Conservation (phyloP, 2,888 invertebrate genomes). For the Drosophila rubida region DNA sequence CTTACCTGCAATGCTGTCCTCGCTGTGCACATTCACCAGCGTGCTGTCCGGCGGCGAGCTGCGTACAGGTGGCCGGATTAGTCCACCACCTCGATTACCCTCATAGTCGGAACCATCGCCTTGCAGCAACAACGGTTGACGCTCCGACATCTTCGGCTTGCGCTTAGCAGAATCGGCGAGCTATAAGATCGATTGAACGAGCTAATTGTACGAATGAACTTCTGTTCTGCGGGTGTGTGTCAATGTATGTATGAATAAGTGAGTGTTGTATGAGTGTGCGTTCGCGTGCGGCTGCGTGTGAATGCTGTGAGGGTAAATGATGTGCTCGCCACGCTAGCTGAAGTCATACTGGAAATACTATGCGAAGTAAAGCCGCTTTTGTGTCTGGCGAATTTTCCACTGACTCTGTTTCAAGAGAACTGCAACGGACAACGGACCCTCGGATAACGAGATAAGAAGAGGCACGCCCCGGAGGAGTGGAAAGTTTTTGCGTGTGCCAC, state of each 20-base stretch:
- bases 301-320: conserved; percentile 10
- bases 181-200: conserved; percentile 37
- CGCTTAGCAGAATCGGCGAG: conserved; percentile 57
- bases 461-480: conserved; percentile 28
- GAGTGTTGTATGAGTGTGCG: not conserved
- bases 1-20: conserved; percentile 81
- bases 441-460: conserved; percentile 54
- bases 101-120: conserved; percentile 79
- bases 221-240: not conserved
- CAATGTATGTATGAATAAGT: not conserved
- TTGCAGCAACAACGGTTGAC: conserved; percentile 87
- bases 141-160: conserved; percentile 87
- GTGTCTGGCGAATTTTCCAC: conserved; percentile 59
- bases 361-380: conserved; percentile 45
- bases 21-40: conserved; percentile 84
- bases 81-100: conserved; percentile 55
- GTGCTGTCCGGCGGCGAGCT: conserved; percentile 85
- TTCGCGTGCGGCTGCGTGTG: no score
- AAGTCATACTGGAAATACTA: conserved; percentile 54
- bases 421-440: conserved; percentile 36
- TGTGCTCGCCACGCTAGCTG: conserved; percentile 43
- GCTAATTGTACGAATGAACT: conserved; percentile 12
- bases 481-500: conserved; percentile 56
- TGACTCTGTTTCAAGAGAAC: conserved; percentile 51
- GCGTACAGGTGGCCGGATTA: conserved; percentile 81